Evolutionary conservation across 2,797 vertebrate genomes (phyloP), one percentile per base, ranked within the genome.

Genomic region (Brachymystax lenok): DNA sequence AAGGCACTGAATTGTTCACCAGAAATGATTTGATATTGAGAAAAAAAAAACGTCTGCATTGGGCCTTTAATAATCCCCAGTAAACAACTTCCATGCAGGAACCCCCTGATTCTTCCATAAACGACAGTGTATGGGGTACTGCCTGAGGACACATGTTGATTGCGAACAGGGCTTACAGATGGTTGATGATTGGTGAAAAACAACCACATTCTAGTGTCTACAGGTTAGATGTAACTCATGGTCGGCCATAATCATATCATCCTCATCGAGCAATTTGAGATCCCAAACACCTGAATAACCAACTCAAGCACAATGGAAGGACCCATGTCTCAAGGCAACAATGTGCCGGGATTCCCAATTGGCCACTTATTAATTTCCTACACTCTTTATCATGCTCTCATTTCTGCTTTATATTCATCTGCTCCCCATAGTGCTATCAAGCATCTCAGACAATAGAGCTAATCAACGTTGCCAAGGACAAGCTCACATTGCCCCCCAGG

Each of bases 231-330:
- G 6, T n/a, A 16, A 69, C 8, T 61, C 66, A 77, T 84, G 84
- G 75, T 87, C 27, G 61, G 56, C 10, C 5, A n/a, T 13, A 80
- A 75, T 52, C 51, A 46, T 61, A 46, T 74, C 70, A 72, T 61
- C 50, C 56, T 61, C 73, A 77, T 80, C 75, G 76, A 46, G 30
- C 2, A 16, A 19, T 73, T 73, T 30, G 66, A 56, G 61, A 40
- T 73, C 14, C 74, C 21, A 59, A 59, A 79, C 82, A 82, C 77
- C 74, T 75, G 66, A 12, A 19, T 74, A 73, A 67, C 27, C 79
- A 61, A 16, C 27, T 77, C 17, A 54, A 3, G 12, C 50, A 80
- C 21, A 83, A 82, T 80, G 19, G 74, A n/a, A 5, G 19, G 17
- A n/a, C 35, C 73, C 5, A 12, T 14, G 12, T 64, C 40, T 71